phyloP scores from a whole-genome alignment of 2,113 vertebrate genomes.

The Grallaria varia region DNA sequence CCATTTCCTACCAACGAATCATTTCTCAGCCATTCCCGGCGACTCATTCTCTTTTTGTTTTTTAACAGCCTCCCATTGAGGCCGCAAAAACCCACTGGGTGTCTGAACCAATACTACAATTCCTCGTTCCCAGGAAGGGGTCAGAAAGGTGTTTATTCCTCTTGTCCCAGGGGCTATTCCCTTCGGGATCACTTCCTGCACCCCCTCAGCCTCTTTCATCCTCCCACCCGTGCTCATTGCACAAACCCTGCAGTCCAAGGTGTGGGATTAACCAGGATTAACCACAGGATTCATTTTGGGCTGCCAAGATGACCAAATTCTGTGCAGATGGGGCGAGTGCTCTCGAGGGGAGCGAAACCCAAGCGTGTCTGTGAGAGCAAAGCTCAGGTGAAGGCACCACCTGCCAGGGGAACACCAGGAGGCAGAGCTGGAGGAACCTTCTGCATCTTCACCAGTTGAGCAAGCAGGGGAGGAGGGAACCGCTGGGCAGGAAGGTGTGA shows the following conservation, averaged over 20 bases:
- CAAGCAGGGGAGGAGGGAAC: background rate
- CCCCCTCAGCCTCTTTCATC: background rate
- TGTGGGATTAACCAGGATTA: too few species aligned
- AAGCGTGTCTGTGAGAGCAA: constrained; percentile 9
- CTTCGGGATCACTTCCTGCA: background rate
- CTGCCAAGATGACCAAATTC: background rate
- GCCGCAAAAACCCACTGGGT: background rate
- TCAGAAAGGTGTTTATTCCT: background rate
- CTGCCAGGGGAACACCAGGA: constrained; percentile 5
- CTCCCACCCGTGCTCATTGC: background rate
- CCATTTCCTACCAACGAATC: background rate
- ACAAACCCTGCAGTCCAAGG: background rate
- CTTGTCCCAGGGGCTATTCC: background rate
- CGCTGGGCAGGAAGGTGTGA: background rate
- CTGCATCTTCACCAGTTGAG: background rate
- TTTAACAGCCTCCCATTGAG: background rate
- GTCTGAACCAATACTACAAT: background rate
- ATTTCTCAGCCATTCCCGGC: background rate
- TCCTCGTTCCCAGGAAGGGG: background rate
- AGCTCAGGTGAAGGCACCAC: constrained; percentile 20
- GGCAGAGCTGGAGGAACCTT: background rate
- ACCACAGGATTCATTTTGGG: too few species aligned
- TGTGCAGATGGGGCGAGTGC: background rate
- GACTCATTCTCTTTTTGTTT: background rate
- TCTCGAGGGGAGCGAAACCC: background rate